Evolutionary conservation across 2,797 vertebrate genomes (phyloP).

Genomic region (Acanthis flammea): DNA sequence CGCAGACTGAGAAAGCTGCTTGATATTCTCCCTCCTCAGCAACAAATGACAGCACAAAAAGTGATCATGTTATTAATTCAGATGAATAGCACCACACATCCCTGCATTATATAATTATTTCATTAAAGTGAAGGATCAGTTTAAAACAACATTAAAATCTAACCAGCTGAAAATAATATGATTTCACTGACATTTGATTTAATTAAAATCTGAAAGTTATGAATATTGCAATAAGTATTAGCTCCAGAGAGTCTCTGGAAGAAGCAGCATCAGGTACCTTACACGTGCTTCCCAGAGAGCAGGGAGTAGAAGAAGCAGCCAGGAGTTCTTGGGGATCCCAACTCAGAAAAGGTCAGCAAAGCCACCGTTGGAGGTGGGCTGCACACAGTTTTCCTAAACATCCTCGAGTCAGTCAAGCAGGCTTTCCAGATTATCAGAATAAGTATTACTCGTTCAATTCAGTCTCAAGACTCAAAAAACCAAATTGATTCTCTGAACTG

Average conservation of each 20-base stretch:
- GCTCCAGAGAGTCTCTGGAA: not conserved
- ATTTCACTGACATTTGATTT: constrained; percentile 48
- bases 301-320: rapidly evolving
- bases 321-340: not conserved
- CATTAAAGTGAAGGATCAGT: constrained; percentile 16
- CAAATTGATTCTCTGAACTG: constrained; percentile 6
- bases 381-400: not conserved
- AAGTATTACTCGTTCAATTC: not conserved
- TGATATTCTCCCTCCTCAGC: not conserved
- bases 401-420: not conserved
- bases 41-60: not conserved
- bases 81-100: not conserved
- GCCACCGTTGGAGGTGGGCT: not conserved
- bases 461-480: not conserved
- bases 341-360: not conserved
- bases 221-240: not conserved
- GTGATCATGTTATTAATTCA: not conserved
- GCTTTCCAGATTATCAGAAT: not conserved
- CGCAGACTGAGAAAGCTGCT: not conserved
- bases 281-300: rapidly evolving
- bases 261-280: not conserved
- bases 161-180: constrained; percentile 15
- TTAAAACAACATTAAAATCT: constrained; percentile 53
- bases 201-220: constrained; percentile 19
- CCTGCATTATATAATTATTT: not conserved